A percentile compares a stretch with the other conserved stretches of the same genome.
phyloP scores from a whole-genome alignment of 92 coral and sea anemone genomes.

The Epizoanthus scotinus region DNA sequence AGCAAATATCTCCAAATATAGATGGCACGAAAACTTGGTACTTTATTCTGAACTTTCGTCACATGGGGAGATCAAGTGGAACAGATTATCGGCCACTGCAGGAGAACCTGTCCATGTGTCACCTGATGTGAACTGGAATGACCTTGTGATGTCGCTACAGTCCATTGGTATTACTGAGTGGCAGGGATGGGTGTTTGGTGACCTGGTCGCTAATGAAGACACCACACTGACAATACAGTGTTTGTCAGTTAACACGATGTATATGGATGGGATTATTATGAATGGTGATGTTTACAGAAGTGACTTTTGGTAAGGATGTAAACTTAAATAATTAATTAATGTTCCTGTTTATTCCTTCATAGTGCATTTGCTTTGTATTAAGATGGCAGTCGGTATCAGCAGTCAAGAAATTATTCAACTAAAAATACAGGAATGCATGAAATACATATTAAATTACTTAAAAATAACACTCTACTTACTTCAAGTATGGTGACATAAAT shows the following conservation, averaged over 20 bases:
- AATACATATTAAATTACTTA: no score
- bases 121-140: slow-evolving; percentile 79
- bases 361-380: not conserved
- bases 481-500: no score
- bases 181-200: slow-evolving; percentile 97
- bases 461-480: no score
- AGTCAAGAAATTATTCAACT: no score
- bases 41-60: slow-evolving; percentile 79
- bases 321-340: not conserved
- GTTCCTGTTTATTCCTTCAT: not conserved
- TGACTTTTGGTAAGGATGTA: slow-evolving; percentile 77
- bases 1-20: slow-evolving; percentile 61
- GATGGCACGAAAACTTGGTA: slow-evolving; percentile 65
- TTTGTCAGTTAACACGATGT: slow-evolving; percentile 78
- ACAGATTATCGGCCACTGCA: slow-evolving; percentile 35
- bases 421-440: no score
- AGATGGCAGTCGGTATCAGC: no score
- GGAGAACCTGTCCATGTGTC: slow-evolving; percentile 55
- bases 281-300: slow-evolving; percentile 88
- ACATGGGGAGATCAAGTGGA: slow-evolving; percentile 79
- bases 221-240: slow-evolving; percentile 70
- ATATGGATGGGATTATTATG: slow-evolving; percentile 69
- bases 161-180: slow-evolving; percentile 89
- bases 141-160: slow-evolving; percentile 70
- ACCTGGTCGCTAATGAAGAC: slow-evolving; percentile 81